Evolutionary conservation across 2,888 invertebrate species (phyloP), one percentile per base, ranked within the genome.

Genomic region (Drosophila ustulata): DNA sequence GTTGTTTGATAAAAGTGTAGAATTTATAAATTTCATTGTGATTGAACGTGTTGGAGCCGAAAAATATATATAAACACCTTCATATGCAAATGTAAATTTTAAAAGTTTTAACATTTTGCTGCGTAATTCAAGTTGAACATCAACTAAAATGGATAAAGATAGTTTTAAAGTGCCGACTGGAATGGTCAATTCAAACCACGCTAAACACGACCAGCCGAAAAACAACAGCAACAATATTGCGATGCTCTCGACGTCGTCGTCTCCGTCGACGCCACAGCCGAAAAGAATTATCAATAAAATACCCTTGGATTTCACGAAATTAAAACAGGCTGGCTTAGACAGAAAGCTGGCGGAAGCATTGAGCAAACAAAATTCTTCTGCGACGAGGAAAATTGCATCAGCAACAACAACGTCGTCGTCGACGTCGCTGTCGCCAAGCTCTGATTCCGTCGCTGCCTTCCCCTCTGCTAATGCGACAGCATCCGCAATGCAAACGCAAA

Each of bases 301-400:
- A 53, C 86, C 87, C 9, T 78, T 92, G 43, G 92, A 92, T 82
- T 82, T 89, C 3, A 89, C 84, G 3, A 92, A 92, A 71, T 74
- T 92, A 1, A 87, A 90, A 55, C 71, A 88, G 32, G 75, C 89
- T 3, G 91, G 92, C 6, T 65, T 92, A 26, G 90, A 91, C 66
- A 71, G 89, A 1, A 88, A 89, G 66, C 82, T 92, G 37, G 90
- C 91, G 9, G 90, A 90, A 58, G 92, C 89, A 3, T 66, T 91
- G 1, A 88, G 84, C 34, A 91, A 79, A 49, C 88, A 86, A 45
- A 81, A 81, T 37, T 28, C 51, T 37, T 26, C 6, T 46, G 47
- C 47, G n/a, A 23, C 39, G 37, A 52, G 70, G 56, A 28, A 56
- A 46, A 66, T 59, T 71, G 66, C 53, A 74, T 57, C 61, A 78